phyloP scores from a whole-genome alignment of 2,888 invertebrate species.

The Lycaena phlaeas region DNA sequence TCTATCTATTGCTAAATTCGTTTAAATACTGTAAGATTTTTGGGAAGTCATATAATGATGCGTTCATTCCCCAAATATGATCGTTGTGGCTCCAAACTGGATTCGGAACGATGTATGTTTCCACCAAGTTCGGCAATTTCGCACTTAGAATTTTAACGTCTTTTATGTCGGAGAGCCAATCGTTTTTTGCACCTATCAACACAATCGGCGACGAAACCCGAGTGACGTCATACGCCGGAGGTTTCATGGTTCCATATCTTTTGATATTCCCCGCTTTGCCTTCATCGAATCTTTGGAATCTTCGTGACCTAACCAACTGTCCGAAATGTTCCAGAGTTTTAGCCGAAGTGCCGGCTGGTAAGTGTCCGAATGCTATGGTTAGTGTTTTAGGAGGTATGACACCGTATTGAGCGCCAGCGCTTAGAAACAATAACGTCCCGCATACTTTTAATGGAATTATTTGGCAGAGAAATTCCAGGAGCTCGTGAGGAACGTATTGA shows the following conservation, averaged over 20 bases:
- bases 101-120: conserved; percentile 72
- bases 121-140: conserved; percentile 71
- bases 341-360: conserved; percentile 67
- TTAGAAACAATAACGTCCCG: conserved; percentile 64
- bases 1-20: conserved; percentile 11
- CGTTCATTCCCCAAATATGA: conserved; percentile 43
- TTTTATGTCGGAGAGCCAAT: conserved; percentile 74
- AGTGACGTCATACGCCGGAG: conserved; percentile 51
- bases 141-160: conserved; percentile 68
- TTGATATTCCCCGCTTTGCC: conserved; percentile 38
- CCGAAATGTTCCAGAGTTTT: conserved; percentile 64
- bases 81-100: conserved; percentile 59
- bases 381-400: conserved; percentile 68
- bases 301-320: conserved; percentile 50
- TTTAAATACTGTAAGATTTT: conserved; percentile 41
- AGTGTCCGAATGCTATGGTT: conserved; percentile 64
- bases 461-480: conserved; percentile 43
- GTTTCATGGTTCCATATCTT: conserved; percentile 37
- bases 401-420: conserved; percentile 70
- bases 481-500: conserved; percentile 42
- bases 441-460: conserved; percentile 64
- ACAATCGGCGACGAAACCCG: conserved; percentile 43
- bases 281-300: conserved; percentile 51
- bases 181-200: conserved; percentile 60
- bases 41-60: conserved; percentile 34